phyloP scores from a whole-genome alignment of 2,113 vertebrate species.

The Orycteropus afer region DNA sequence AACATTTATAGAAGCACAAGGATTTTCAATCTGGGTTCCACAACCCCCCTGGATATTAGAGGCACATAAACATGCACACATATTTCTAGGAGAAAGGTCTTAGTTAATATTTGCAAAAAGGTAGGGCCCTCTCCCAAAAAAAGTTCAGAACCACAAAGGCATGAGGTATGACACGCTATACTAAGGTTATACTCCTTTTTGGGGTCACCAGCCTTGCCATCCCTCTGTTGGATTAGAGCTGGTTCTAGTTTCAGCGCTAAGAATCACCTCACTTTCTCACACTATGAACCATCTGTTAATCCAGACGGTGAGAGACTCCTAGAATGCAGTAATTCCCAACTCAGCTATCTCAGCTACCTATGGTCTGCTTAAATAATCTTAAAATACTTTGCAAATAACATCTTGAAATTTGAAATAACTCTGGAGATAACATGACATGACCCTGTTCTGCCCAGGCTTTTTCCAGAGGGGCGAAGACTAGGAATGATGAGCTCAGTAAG shows the following conservation, averaged over 20 bases:
- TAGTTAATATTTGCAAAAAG: neutral
- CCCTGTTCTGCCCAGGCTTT: neutral
- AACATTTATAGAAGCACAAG: neutral
- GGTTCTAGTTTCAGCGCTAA: neutral
- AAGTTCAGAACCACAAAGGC: neutral
- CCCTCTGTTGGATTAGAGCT: neutral
- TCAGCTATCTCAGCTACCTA: neutral
- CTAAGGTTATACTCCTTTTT: fast-evolving
- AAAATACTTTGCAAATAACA: neutral
- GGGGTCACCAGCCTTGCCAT: neutral
- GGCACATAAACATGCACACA: neutral
- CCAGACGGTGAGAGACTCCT: neutral
- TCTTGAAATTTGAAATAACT: too few relatives aligned
- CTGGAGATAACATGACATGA: neutral
- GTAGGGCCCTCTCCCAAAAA: too few relatives aligned
- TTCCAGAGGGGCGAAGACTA: neutral
- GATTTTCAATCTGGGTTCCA: neutral
- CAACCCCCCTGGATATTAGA: neutral
- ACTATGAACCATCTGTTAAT: neutral
- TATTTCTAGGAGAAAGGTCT: neutral
- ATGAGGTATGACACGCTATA: neutral
- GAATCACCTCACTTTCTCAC: neutral
- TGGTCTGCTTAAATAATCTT: neutral
- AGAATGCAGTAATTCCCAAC: neutral
- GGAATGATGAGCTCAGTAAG: neutral